Evolutionary conservation across 2,113 vertebrate species (phyloP).

Genomic region (Myanophis thanlyinensis): DNA sequence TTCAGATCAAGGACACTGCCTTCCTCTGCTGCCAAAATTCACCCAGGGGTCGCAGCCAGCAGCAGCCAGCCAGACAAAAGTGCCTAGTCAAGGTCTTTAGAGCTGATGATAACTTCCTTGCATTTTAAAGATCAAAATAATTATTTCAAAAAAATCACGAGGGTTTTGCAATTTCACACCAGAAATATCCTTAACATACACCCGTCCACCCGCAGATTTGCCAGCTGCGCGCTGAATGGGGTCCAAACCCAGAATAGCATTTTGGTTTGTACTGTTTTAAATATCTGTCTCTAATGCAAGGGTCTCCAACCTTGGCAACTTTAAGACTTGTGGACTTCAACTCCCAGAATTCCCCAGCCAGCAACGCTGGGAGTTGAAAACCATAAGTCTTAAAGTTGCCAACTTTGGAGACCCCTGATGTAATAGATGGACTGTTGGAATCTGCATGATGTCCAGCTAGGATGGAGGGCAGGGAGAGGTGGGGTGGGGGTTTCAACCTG

Average conservation of each 20-base stretch:
- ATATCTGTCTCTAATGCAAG: not conserved
- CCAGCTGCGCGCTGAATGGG: not conserved
- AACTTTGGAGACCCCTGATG: no score
- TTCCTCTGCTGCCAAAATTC: not conserved
- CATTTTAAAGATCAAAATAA: no score
- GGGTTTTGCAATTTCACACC: not conserved
- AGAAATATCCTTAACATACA: not conserved
- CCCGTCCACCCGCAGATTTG: no score
- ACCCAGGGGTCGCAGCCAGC: not conserved
- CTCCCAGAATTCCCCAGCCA: no score
- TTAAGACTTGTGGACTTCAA: no score
- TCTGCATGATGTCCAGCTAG: not conserved
- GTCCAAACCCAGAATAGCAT: no score
- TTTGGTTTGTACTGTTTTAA: not conserved
- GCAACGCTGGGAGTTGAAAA: no score
- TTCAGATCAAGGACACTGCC: conserved; percentile 18
- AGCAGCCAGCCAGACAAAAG: not conserved
- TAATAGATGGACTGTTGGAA: not conserved
- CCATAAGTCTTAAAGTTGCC: no score
- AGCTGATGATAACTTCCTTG: not conserved
- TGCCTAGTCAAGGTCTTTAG: not conserved
- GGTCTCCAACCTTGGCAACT: no score
- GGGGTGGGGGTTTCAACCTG: no score
- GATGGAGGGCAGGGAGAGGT: no score
- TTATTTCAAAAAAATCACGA: not conserved